Conservation (phyloP, 2,888 invertebrate genomes). For the Chrysodeixis includens region DNA sequence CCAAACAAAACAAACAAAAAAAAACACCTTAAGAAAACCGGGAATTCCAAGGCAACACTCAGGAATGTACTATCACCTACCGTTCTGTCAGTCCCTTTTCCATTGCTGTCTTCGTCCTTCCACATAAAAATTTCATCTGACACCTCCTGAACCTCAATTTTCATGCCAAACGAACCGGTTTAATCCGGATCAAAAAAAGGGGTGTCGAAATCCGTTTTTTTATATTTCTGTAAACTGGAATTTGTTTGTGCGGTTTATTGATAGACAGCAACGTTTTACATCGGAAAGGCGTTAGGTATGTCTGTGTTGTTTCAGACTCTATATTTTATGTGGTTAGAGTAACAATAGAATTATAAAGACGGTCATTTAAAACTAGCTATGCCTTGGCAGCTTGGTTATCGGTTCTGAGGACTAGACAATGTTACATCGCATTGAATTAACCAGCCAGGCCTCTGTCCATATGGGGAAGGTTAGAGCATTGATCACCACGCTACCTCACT, state of each 20-base stretch:
- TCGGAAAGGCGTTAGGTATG: not conserved
- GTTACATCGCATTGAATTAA: too few relatives aligned
- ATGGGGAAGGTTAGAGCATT: too few relatives aligned
- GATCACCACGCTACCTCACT: too few relatives aligned
- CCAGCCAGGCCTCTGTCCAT: too few relatives aligned
- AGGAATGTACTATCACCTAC: not conserved
- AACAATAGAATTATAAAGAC: not conserved
- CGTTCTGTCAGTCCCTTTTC: not conserved
- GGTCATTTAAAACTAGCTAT: not conserved
- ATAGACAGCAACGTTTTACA: not conserved
- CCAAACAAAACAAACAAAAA: not conserved
- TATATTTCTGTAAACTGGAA: not conserved
- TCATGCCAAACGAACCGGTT: slow-evolving; percentile 4
- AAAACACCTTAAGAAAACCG: not conserved
- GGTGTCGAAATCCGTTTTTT: slow-evolving; percentile 1
- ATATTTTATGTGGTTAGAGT: not conserved
- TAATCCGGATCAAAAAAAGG: slow-evolving; percentile 2
- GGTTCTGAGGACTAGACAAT: too few relatives aligned
- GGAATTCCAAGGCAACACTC: not conserved
- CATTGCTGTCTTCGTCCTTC: slow-evolving; percentile 1
- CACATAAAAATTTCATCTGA: not conserved
- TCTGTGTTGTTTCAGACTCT: not conserved
- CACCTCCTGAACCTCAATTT: slow-evolving; percentile 2
- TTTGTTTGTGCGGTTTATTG: not conserved
- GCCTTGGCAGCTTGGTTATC: not conserved